A percentile compares a stretch with the other conserved stretches of the same genome.
Conservation (phyloP, 2,113 vertebrate species). For the Prionailurus bengalensis region DNA sequence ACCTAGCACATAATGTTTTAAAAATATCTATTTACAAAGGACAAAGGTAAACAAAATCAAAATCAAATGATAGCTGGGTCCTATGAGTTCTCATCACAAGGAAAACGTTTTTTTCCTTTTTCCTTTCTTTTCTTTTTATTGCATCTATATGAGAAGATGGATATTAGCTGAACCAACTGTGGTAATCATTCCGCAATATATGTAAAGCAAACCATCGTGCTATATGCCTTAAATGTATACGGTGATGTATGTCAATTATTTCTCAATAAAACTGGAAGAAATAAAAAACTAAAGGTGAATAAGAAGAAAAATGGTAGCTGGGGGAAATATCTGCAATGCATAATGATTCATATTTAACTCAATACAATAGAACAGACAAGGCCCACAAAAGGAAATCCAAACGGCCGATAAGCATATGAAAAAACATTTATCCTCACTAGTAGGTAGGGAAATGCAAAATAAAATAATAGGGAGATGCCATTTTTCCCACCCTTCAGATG, state of each 20-base stretch:
- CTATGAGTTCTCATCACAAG: neutral
- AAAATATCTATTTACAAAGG: slow-evolving; percentile 8
- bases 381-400: neutral
- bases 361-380: neutral
- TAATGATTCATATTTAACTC: neutral
- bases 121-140: neutral
- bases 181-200: neutral
- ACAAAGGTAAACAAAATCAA: slow-evolving; percentile 14
- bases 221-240: neutral
- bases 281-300: neutral
- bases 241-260: neutral
- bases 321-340: neutral
- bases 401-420: neutral
- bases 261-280: neutral
- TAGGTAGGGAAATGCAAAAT: neutral
- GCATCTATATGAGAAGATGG: neutral
- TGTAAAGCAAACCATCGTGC: neutral
- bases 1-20: neutral
- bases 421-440: neutral
- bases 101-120: neutral
- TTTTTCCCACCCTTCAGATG: neutral
- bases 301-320: neutral
- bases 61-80: neutral
- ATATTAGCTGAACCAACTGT: neutral
- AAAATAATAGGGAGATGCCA: neutral